Evolutionary conservation across 2,113 vertebrate genomes (phyloP), one percentile per base, ranked within the genome.

Genomic region (Trematomus loennbergii): DNA sequence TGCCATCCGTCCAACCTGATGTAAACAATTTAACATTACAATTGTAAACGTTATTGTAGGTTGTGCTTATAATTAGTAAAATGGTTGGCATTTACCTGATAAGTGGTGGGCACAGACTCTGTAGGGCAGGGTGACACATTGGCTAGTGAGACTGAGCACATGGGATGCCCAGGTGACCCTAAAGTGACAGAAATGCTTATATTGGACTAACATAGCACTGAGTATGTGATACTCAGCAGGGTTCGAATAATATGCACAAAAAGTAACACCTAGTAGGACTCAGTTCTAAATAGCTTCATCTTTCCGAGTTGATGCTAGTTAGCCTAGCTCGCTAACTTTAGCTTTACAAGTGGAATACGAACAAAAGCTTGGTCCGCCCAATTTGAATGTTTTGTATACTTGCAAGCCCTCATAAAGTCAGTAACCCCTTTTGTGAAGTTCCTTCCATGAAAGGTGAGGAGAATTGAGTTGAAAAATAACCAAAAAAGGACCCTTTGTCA

Each of bases 21-120:
- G 52, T n/a, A 69, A 62, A 61, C 57, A 58, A 15, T 53, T 48
- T 77, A n/a, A 45, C 13, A 52, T 66, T 45, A 9, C 53, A 18
- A 33, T 5, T 29, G 8, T 7, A 40, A 40, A 40, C 5, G 5
- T 6, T 40, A 40, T 40, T 40, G 36, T 40, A 40, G 17, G 3
- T 59, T 72, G n/a, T 43, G 12, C 18, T 22, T 57, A 20, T 8
- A 60, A 48, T 33, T 46, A 9, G 10, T 60, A 3, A 33, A 2
- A 20, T 50, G 15, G 18, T 36, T 5, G 17, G 2, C 18, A 18
- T 12, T 12, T 11, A 67, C 12, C 25, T 53, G n/a, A 49, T 29
- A 8, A 45, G n/a, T 63, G 12, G 18, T 45, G 40, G 40, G 49
- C 12, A 46, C 29, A 4, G n/a, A 16, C n/a, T 48, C 22, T 66